Conservation (phyloP, 2,888 invertebrate genomes). For the Drosophila algonquin region DNA sequence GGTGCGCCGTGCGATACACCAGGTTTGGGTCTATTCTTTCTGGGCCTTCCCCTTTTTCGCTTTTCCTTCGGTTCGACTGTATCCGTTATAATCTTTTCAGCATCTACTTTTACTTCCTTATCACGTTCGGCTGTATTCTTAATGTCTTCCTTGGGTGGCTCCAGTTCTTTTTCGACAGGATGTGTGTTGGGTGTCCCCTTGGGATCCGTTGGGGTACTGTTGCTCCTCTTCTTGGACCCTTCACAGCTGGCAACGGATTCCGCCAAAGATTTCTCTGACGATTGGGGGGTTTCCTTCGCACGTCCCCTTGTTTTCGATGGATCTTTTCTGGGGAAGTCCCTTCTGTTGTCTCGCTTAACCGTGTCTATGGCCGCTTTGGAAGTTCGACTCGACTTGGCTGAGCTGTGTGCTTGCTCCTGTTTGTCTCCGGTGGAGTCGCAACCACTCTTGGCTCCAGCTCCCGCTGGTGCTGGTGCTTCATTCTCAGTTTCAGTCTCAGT, state of each 20-base stretch:
- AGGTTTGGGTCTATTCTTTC: not conserved
- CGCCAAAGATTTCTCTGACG: not conserved
- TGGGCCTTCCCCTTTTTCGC: not conserved
- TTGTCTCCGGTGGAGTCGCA: not conserved
- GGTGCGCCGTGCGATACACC: not conserved
- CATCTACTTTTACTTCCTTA: too few relatives aligned
- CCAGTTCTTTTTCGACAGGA: too few relatives aligned
- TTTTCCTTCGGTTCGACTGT: not conserved
- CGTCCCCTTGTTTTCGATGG: not conserved
- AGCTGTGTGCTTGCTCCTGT: not conserved
- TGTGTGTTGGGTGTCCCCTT: too few relatives aligned
- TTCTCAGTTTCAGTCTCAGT: not conserved
- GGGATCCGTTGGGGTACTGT: too few relatives aligned
- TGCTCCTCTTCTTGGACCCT: not conserved
- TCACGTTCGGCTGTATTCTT: too few relatives aligned
- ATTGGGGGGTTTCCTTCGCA: not conserved
- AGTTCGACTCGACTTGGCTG: constrained; percentile 7
- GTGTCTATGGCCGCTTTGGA: constrained; percentile 3
- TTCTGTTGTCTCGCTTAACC: not conserved
- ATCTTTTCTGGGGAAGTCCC: not conserved
- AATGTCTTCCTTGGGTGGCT: too few relatives aligned
- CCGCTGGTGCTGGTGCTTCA: not conserved
- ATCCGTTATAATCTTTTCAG: too few relatives aligned
- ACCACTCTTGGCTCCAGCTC: not conserved
- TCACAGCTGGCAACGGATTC: not conserved